Percentiles rank a stretch among this genome's conserved stretches.
Evolutionary conservation across 2,113 vertebrate species (phyloP).

Genomic region (Sus scrofa): T2T-Sscrofa CM000812.6:61008501-61009000

Average conservation of each 20-base stretch:
- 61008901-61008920: neutral
- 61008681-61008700: neutral
- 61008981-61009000: neutral
- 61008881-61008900: neutral
- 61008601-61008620: neutral
- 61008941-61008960: neutral
- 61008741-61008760: neutral
- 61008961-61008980: neutral
- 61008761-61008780: neutral
- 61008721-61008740: neutral
- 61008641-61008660: neutral
- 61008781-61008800: neutral
- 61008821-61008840: neutral
- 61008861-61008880: neutral
- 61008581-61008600: neutral
- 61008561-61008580: neutral
- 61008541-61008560: constrained; percentile 1
- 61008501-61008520: neutral
- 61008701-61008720: constrained; percentile 24
- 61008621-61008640: neutral
- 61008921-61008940: neutral
- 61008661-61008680: neutral
- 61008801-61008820: neutral
- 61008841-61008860: neutral
- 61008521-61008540: constrained; percentile 6